Evolutionary conservation across 2,888 invertebrate species (phyloP), one percentile per base, ranked within the genome.

Genomic region (Stegana nigrithorax): DNA sequence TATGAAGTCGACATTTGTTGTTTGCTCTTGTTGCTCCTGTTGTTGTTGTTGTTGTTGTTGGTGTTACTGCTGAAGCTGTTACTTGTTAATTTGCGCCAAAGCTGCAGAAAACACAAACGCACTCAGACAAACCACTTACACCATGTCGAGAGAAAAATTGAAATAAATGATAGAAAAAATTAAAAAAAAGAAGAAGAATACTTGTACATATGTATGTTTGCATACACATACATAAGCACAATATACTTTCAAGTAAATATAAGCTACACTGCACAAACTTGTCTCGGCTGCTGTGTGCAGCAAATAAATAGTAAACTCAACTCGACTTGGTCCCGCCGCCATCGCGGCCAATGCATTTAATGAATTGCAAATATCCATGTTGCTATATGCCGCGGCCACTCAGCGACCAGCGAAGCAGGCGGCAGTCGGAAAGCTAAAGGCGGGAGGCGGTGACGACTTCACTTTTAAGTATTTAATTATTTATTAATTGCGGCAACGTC

Each of bases 51-150:
- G 12, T 14, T n/a, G 14, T 21, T 45, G 45, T 23, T 45, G 17
- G 12, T 55, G 29, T 4, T 21, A 19, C 44, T 45, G n/a, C n/a
- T n/a, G n/a, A n/a, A 1, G 1, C 8, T 59, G 53, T 63, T 60
- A 63, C 73, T 72, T 75, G 78, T 76, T 74, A 75, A 75, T 69
- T 75, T 73, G 65, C 75, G 66, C 64, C 64, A 69, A 67, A 75
- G 77, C 70, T 71, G 45, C 60, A 55, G 53, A 55, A 26, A 36
- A 25, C 19, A 23, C 32, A 55, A 55, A 29, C 23, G 55, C 55
- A 55, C 29, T 53, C 36, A 39, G 55, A 32, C 36, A 55, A 55
- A 55, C 55, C 32, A 36, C 55, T 36, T 55, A 32, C 36, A n/a
- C n/a, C n/a, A n/a, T n/a, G n/a, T n/a, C n/a, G n/a, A n/a, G n/a